Base-by-base conservation (phyloP, 1,140 invertebrate genomes). In the Dryas iulia region DNA sequence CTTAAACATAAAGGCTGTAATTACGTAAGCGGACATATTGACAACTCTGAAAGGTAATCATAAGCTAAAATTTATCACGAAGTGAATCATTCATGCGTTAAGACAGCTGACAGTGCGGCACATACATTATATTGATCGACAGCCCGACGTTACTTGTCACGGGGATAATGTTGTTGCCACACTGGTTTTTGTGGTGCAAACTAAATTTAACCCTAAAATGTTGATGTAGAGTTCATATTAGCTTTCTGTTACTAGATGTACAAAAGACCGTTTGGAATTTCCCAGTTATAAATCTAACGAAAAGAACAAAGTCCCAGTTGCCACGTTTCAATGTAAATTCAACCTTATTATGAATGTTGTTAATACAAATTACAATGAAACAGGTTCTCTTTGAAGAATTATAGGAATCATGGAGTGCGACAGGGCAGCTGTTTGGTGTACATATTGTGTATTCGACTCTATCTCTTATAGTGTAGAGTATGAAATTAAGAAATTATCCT, bases 91-190 rank as follows among this genome's bases (percentile, higher is more conserved):
- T 91, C 89, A 90, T 87, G 84, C 82, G 80, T 78, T 82, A 76
- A 89, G 87, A 91, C 86, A 91, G 87, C 84, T 90, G 89, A 91
- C 89, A 90, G 87, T 82, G 79, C 82, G 74, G 82, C 86, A 84
- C 86, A 91, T 91, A 91, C 82, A 91, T 91, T 91, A 89, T 87
- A 89, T 86, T 91, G 87, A 91, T 89, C 86, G 89, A 91, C 87
- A 91, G 82, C 86, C 84, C 84, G 89, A 91, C 85, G 84, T 89
- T 87, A 72, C 88, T 83, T 89, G 88, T 90, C 87, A 87, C 83
- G 84, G 86, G 85, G 82, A 89, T 89, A 89, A 89, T 84, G 87
- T 89, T 87, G 86, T 89, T 84, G 76, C 83, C 76, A 81, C 78
- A 79, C 79, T 78, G 59, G 59, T 35, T 31, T 12, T 1, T 18